Evolutionary conservation across 2,113 vertebrate genomes (phyloP), one percentile per base, ranked within the genome.

Genomic region (Marcusenius ussheri): DNA sequence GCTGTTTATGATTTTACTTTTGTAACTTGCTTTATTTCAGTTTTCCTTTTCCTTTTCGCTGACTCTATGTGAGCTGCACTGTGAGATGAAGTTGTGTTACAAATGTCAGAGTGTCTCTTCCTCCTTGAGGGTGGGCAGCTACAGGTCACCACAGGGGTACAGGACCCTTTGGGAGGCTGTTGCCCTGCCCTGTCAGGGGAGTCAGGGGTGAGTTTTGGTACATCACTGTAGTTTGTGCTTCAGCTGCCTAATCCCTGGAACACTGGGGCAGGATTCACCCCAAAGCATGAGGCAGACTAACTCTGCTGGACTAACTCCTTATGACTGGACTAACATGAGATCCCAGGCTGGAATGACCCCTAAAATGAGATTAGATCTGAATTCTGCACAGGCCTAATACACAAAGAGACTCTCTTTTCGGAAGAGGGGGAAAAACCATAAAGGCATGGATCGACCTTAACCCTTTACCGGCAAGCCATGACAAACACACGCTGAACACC

Each of bases 91-190:
- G 56, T 5, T 88, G 19, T 45, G 19, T 19, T 58, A 53, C 27
- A 87, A 46, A 84, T 84, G 24, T 47, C 83, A 47, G 90, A n/a
- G 91, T 46, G 47, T 92, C 87, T 92, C 93, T 94, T 92, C 87
- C 94, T 90, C 93, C 91, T 70, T 94, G 95, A 95, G 95, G 95
- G 94, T 93, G 93, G 93, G 88, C 91, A 95, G 90, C 90, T 95
- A 83, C 93, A 93, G 93, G 90, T 95, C 92, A 93, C 90, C 92
- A 92, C 91, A 90, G 91, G 92, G 88, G 91, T 92, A 91, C 92
- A 92, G 88, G 3, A 74, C 8, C 90, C 66, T 89, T 90, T 90
- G 53, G 89, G 89, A 88, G 93, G 92, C 91, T 92, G 93, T 83
- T 46, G 74, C 87, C 88, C 84, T 24, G 58, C 31, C 62, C 62